A percentile compares a stretch with the other conserved stretches of the same genome.
Conservation (phyloP, 2,888 invertebrate species). For the Plebejus melissa region DNA sequence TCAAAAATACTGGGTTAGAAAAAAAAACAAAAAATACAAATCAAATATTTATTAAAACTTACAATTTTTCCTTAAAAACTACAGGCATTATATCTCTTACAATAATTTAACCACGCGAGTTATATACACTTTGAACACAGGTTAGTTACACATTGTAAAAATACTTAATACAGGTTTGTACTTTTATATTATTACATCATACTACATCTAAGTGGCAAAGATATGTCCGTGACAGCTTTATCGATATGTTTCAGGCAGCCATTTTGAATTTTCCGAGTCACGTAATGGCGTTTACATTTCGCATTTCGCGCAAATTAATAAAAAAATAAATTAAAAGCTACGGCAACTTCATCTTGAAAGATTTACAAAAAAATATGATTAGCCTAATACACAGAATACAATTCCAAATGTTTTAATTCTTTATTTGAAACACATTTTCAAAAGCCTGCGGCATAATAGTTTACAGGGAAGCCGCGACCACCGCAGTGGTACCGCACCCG, state of each 20-base stretch:
- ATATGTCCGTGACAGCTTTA: conserved; percentile 36
- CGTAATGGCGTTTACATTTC: not conserved
- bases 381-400: not conserved
- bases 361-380: not conserved
- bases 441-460: not conserved
- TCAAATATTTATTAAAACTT: conserved; percentile 26
- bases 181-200: conserved; percentile 5
- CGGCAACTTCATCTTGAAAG: not conserved
- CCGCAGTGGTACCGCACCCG: not conserved
- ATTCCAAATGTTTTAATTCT: not conserved
- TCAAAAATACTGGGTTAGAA: not conserved
- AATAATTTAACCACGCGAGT: conserved; percentile 28
- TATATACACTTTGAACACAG: conserved; percentile 59
- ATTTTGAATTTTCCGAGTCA: not conserved
- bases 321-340: not conserved
- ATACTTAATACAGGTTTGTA: conserved; percentile 7
- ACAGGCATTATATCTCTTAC: not conserved
- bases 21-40: conserved; percentile 7
- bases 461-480: not conserved
- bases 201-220: conserved; percentile 35
- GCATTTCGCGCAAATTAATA: not conserved
- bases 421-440: not conserved
- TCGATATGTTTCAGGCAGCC: conserved; percentile 8
- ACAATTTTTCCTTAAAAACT: conserved; percentile 4
- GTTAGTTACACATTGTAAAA: conserved; percentile 39